Base-by-base conservation (phyloP, 2,888 invertebrate genomes). In the Drosophila atripex region DNA sequence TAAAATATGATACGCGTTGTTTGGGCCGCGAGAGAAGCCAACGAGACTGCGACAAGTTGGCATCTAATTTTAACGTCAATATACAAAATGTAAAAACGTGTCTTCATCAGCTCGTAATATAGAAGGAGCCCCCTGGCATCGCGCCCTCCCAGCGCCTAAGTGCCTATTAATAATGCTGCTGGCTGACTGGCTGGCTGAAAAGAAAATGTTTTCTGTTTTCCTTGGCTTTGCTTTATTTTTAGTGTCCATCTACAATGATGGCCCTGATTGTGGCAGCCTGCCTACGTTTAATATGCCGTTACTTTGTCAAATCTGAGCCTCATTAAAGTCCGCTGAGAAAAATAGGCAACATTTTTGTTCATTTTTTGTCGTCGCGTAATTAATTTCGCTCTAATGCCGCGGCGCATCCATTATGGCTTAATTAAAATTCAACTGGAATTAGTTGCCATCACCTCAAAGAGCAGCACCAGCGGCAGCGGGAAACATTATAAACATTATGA, bases 41-140 rank as follows among this genome's bases (percentile, higher is more conserved):
- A 46, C 63, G 50, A 70, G 69, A 72, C 76, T 64, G 65, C 80
- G 83, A 80, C 82, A 83, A 86, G 83, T 83, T 83, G 82, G 73
- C 82, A 78, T 83, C 82, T 86, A 83, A 83, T 83, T 83, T 83
- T 83, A 86, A 86, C 80, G 86, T 86, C 86, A 83, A 86, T 83
- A 83, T 75, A 86, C 76, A 77, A 73, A 83, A 83, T 83, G 86
- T 78, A 80, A 77, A 83, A 86, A 86, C 86, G 82, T 83, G 80
- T 83, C 86, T 86, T 80, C 86, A 82, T 86, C 82, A 86, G 59
- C 77, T 75, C 80, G 80, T 76, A 80, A 84, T 80, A 82, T 74
- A 47, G 51, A 12, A 43, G 43, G 1, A 35, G 32, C n/a, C 9
- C 12, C 14, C n/a, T 7, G 45, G 45, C 35, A 35, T 5, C 7